Evolutionary conservation across 2,888 invertebrate genomes (phyloP), one percentile per base, ranked within the genome.

Genomic region (Stictocephala bisonia): DNA sequence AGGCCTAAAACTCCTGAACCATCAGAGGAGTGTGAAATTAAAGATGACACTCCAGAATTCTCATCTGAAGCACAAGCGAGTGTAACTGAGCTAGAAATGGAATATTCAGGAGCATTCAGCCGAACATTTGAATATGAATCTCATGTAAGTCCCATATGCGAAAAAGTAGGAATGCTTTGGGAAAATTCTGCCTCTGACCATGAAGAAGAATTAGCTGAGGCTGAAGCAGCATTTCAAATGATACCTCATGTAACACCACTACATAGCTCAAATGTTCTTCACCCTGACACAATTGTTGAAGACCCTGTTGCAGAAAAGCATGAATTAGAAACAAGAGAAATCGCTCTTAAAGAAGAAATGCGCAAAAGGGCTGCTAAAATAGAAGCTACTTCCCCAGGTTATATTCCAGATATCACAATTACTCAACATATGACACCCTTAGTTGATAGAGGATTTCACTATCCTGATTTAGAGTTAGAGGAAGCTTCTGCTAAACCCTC

Each of bases 351-450:
- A 76, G 80, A 81, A 75, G 80, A 85, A 78, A 79, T 87, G 84
- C 82, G 85, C 83, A 77, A 85, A 82, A 73, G 87, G 84, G 75
- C 73, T n/a, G 79, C 84, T 9, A 80, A 81, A 76, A 81, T 83
- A 56, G 79, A 77, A 79, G 85, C 74, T 85, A 67, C 86, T 81
- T 89, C 89, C 80, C 89, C 89, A 15, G 87, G 88, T 11, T 86
- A 87, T 53, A 87, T 89, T 73, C 89, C 89, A n/a, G 88, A 88
- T 79, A 89, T 89, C 72, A 89, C 86, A 78, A 86, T 89, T 18
- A 89, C 89, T 4, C 89, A 89, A 86, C 88, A 88, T 79, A 84
- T 88, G 83, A 83, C 86, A 29, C 86, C 86, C 31, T 80, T 85
- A 72, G 82, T 84, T 24, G 84, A 86, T 74, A 81, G 82, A 72